Evolutionary conservation across 2,888 invertebrate species (phyloP).

Genomic region (Noctuana brunneofusca): DNA sequence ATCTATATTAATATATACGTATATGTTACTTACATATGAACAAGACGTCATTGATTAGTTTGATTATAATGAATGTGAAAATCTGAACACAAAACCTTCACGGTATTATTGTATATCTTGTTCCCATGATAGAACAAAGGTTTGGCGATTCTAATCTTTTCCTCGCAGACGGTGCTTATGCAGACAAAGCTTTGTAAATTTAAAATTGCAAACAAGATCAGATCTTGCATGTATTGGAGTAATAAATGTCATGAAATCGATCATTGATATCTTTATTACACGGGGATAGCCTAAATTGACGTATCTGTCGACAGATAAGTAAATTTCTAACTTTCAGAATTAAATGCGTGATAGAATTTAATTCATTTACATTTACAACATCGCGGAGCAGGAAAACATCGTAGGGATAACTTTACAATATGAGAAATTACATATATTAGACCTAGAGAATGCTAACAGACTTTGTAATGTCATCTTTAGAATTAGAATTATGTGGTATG

Average conservation of each 20-base stretch:
- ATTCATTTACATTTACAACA: neutral
- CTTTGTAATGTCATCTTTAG: too few relatives aligned
- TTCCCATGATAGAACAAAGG: constrained; percentile 30
- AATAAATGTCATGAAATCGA: constrained; percentile 5
- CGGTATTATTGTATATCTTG: constrained; percentile 16
- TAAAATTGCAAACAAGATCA: constrained; percentile 17
- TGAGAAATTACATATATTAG: neutral
- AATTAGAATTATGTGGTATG: too few relatives aligned
- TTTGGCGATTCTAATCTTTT: constrained; percentile 24
- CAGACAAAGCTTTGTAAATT: constrained; percentile 19
- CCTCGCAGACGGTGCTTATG: constrained; percentile 15
- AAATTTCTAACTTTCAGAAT: neutral
- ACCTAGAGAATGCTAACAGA: too few relatives aligned
- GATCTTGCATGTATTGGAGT: neutral
- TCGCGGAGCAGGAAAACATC: too few relatives aligned
- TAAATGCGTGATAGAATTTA: neutral
- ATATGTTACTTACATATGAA: neutral
- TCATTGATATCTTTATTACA: neutral
- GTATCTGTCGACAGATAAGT: neutral
- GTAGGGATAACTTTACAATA: neutral
- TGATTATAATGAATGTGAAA: constrained; percentile 10
- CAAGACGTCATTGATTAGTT: constrained; percentile 9
- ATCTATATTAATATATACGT: too few relatives aligned
- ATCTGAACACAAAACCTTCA: constrained; percentile 26
- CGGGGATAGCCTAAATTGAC: neutral